A percentile compares a stretch with the other conserved stretches of the same genome.
These are phyloP conservation scores for Forbesichthys papilliferus DNA, from an alignment of 2,113 vertebrate species.

Conservation along the genomic window DNA sequence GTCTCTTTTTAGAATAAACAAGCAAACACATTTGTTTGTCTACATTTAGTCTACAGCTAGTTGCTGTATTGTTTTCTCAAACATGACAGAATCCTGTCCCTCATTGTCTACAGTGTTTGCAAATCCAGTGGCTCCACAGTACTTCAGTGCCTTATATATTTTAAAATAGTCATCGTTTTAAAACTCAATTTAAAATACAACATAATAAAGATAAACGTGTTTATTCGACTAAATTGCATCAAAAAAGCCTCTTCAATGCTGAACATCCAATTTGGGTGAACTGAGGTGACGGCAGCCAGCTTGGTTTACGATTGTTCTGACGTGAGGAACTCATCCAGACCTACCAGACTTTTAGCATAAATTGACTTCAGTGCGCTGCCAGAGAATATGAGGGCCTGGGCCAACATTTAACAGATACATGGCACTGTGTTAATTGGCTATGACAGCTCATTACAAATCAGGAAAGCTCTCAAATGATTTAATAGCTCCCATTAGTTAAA, in stretches of 20 bases:
- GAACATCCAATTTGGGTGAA: slow-evolving; percentile 46
- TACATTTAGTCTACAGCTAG: no score
- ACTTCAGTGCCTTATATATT: background rate
- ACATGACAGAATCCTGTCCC: slow-evolving; percentile 2
- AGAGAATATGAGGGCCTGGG: slow-evolving; percentile 12
- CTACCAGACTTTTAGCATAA: slow-evolving; percentile 12
- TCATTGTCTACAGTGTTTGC: background rate
- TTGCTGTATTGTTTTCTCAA: slow-evolving; percentile 2
- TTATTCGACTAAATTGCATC: slow-evolving; percentile 12
- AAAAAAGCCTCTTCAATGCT: slow-evolving; percentile 40
- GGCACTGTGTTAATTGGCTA: slow-evolving; percentile 24
- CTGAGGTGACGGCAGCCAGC: slow-evolving; percentile 49
- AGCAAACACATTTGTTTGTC: no score
- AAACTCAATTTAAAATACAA: background rate
- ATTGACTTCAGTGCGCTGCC: slow-evolving; percentile 45
- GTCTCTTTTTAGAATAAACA: no score
- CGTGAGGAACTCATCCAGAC: slow-evolving; percentile 45
- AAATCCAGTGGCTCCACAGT: background rate
- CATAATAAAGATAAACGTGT: slow-evolving; percentile 30
- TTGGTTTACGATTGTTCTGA: slow-evolving; percentile 42
- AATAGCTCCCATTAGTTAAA: no score
- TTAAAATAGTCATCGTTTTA: slow-evolving; percentile 14
- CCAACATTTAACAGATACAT: slow-evolving; percentile 45
- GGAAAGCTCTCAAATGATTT: slow-evolving; percentile 12
- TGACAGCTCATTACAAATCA: slow-evolving; percentile 48